Percentiles rank a stretch among this genome's conserved stretches.
phyloP scores from a whole-genome alignment of 2,113 vertebrate species.

The Chlorodrepanis virens region DNA sequence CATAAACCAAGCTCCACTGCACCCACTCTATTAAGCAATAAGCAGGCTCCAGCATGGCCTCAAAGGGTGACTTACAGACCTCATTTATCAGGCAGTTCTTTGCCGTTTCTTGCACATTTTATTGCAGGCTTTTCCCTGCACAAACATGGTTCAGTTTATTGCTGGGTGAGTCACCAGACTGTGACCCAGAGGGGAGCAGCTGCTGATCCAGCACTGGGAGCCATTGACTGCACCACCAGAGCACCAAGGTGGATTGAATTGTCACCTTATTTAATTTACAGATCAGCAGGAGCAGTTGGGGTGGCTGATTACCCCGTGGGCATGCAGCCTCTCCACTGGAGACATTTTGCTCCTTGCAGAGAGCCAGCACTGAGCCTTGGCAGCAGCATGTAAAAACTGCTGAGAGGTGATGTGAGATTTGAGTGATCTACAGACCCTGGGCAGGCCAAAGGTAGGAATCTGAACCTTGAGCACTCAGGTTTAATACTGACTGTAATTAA shows the following conservation, averaged over 20 bases:
- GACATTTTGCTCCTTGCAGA: background rate
- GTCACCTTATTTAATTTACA: background rate
- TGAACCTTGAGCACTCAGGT: background rate
- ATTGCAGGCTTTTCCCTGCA: background rate
- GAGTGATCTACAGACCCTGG: background rate
- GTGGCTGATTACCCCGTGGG: background rate
- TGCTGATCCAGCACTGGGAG: background rate
- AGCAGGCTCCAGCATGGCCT: background rate
- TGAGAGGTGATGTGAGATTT: background rate
- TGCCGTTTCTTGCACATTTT: slow-evolving; percentile 16
- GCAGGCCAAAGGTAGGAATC: background rate
- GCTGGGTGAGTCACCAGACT: slow-evolving; percentile 26
- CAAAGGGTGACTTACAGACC: background rate
- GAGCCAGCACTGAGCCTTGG: background rate
- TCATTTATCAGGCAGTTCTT: slow-evolving; percentile 24
- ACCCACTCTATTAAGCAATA: slow-evolving; percentile 29
- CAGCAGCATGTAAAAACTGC: background rate
- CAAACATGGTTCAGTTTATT: background rate
- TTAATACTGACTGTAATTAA: background rate
- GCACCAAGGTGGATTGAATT: background rate
- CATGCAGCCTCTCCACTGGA: background rate
- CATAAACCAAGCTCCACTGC: slow-evolving; percentile 22
- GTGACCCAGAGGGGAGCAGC: slow-evolving; percentile 12
- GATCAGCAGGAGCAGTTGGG: background rate
- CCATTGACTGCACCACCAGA: background rate